Base-by-base conservation (phyloP, 2,797 vertebrate genomes). In the Alauda arvensis region DNA sequence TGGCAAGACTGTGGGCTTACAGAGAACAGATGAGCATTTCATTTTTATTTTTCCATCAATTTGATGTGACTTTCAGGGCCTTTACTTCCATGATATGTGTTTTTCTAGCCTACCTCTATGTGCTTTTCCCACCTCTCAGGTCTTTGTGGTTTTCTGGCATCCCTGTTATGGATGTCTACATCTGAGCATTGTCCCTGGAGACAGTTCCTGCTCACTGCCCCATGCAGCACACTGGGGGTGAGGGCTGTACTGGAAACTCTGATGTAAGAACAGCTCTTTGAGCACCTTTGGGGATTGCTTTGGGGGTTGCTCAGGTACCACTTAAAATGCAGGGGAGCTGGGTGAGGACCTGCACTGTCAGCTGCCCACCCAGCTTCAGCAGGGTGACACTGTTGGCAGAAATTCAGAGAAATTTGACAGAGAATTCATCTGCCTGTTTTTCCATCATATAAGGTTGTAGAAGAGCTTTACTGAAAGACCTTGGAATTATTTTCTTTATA, bases 71-170 rank as follows among this genome's bases (percentile, higher is more conserved):
- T 69, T 83, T 43, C 20, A 83, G 57, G 39, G 19, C 33, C 39
- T 71, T 56, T 63, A 19, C 8, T 67, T 40, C 23, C 24, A 11
- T 46, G 11, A 10, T 12, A 12, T 1, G 9, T 61, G 18, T 68
- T 82, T 86, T 82, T 33, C 55, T 67, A 65, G 40, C 14, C 13
- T 57, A 16, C 8, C 31, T 69, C 20, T 40, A 1, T 31, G 39
- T 0, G 0, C 9, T 88, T 72, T 68, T 70, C 25, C 4, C 3
- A 26, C 14, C 62, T 26, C 33, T 42, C 9, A 18, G 31, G 11
- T n/a, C 25, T 72, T 53, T 33, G 7, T 60, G 74, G 3, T 17
- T 51, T 72, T 56, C 40, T 63, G 37, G 11, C 26, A 29, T 55
- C 20, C 14, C n/a, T 72, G 16, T 46, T 62, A 19, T 0, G 31